Percentiles rank a stretch among this genome's conserved stretches.
Conservation (phyloP, 2,797 vertebrate genomes). For the Leucoraja ocellata region DNA sequence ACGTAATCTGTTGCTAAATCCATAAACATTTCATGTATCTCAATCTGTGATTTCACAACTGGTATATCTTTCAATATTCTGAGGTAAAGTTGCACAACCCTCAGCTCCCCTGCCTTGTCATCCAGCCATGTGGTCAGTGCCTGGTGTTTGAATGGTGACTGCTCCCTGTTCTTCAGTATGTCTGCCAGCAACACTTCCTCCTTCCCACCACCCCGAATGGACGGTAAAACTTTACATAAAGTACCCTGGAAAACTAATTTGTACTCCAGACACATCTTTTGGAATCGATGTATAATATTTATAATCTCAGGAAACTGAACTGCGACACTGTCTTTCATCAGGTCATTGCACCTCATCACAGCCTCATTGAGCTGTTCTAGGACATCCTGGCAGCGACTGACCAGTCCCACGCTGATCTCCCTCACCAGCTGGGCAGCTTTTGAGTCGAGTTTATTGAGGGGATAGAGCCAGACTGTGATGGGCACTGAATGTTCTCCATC, state of each 20-base stretch:
- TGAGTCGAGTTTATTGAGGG: not conserved
- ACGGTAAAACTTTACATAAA: not conserved
- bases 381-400: not conserved
- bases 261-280: not conserved
- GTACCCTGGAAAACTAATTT: not conserved
- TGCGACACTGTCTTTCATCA: not conserved
- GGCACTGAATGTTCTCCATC: not conserved
- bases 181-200: conserved; percentile 39
- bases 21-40: not conserved
- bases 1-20: not conserved
- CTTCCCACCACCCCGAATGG: not conserved
- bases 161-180: not conserved
- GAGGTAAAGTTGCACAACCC: too few species aligned
- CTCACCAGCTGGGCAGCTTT: not conserved
- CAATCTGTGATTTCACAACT: not conserved
- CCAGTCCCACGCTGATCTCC: not conserved
- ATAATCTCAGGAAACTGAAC: not conserved
- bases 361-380: conserved; percentile 25
- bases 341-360: not conserved
- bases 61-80: too few species aligned
- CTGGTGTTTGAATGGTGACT: too few species aligned
- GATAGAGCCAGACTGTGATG: not conserved
- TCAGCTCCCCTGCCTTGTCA: too few species aligned
- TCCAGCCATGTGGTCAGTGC: too few species aligned
- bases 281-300: too few species aligned